These are phyloP conservation scores for Zaprionus lachaisei DNA, from an alignment of 1,140 invertebrate genomes.

Conservation along the genomic window DNA sequence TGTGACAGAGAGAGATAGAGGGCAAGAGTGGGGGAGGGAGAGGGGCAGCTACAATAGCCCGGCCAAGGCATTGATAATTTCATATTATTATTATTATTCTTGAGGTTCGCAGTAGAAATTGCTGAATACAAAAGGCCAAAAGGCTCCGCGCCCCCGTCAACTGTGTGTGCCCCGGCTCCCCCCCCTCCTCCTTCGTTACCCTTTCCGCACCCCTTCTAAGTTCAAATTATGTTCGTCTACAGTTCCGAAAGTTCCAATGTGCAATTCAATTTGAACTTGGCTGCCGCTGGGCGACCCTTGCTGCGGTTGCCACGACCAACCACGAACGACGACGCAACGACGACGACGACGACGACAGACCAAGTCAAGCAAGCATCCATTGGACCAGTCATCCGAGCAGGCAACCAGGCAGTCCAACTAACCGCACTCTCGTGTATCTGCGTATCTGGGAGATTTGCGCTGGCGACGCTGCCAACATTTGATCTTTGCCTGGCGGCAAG, in stretches of 20 bases:
- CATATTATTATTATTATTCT: constrained; percentile 78
- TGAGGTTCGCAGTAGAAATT: constrained; percentile 58
- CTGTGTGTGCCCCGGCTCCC: not conserved
- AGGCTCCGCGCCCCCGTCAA: constrained; percentile 7
- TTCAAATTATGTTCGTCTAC: constrained; percentile 74
- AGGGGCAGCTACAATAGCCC: constrained; percentile 26
- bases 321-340: constrained; percentile 9
- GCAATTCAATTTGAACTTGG: constrained; percentile 74
- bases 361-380: constrained; percentile 35
- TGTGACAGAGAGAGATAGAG: not conserved
- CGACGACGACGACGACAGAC: not conserved
- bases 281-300: constrained; percentile 68
- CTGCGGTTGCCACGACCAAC: constrained; percentile 54
- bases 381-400: constrained; percentile 29
- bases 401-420: constrained; percentile 29
- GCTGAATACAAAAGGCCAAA: constrained; percentile 59
- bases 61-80: constrained; percentile 71
- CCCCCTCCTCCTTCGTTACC: not conserved
- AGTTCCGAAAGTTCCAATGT: constrained; percentile 57
- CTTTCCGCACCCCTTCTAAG: constrained; percentile 24
- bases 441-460: constrained; percentile 71
- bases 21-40: not conserved
- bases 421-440: constrained; percentile 71
- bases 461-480: constrained; percentile 58
- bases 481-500: constrained; percentile 75